phyloP scores from a whole-genome alignment of 2,888 invertebrate species.

The Lamellibrachia satsuma region DNA sequence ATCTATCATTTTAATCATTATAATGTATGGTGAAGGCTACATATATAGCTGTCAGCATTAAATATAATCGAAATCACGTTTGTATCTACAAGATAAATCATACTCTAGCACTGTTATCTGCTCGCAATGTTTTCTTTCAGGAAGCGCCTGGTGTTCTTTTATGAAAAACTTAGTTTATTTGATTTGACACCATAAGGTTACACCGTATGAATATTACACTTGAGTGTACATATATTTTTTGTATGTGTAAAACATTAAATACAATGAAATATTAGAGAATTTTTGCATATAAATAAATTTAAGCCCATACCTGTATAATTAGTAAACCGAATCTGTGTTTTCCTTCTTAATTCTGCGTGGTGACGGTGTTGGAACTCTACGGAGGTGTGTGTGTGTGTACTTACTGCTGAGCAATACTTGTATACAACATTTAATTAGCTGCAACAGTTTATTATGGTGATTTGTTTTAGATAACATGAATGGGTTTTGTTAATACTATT shows the following conservation, averaged over 20 bases:
- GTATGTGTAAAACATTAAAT: neutral
- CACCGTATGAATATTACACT: no score
- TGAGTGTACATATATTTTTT: no score
- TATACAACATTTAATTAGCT: neutral
- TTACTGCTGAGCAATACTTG: neutral
- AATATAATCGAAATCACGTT: neutral
- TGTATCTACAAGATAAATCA: neutral
- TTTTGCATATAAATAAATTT: neutral
- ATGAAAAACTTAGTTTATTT: neutral
- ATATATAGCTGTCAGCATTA: neutral
- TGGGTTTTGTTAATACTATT: neutral
- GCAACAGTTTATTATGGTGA: neutral
- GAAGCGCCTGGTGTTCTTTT: neutral
- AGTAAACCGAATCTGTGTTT: neutral
- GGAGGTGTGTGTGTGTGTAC: neutral
- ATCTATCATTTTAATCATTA: neutral
- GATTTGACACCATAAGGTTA: neutral
- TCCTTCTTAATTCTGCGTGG: neutral
- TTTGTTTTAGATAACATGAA: neutral
- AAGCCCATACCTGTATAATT: neutral
- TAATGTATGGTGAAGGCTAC: neutral
- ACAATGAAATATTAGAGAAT: neutral
- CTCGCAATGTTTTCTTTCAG: neutral
- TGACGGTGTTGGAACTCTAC: neutral
- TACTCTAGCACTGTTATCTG: neutral